These are phyloP conservation scores for Crematogaster levior DNA, from an alignment of 2,888 invertebrate genomes.

Conservation along the genomic window DNA sequence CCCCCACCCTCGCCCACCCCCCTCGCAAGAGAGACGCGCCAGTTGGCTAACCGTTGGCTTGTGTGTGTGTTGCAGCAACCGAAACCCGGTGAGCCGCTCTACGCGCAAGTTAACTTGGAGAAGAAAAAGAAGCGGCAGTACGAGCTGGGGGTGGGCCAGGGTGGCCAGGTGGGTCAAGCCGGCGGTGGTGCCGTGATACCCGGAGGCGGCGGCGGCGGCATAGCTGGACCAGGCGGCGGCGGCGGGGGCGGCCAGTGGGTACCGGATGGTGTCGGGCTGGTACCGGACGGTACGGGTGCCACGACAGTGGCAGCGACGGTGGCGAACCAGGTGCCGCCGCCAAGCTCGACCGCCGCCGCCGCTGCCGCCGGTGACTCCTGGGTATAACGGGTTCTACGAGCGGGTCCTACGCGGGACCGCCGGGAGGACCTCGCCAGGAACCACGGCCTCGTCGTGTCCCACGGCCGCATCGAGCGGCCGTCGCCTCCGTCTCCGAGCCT, in stretches of 20 bases:
- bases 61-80: conserved; percentile 86
- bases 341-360: conserved; percentile 80
- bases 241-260: conserved; percentile 79
- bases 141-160: conserved; percentile 84
- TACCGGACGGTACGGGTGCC: conserved; percentile 71
- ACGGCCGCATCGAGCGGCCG: conserved; percentile 16
- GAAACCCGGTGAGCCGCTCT: conserved; percentile 88
- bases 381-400: conserved; percentile 83
- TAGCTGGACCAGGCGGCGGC: conserved; percentile 66
- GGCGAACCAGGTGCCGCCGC: conserved; percentile 79
- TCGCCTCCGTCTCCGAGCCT: conserved; percentile 27
- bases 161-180: conserved; percentile 78
- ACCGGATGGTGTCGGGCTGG: conserved; percentile 63
- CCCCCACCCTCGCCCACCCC: conserved; percentile 63
- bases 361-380: conserved; percentile 86
- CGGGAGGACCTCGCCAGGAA: conserved; percentile 24
- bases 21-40: conserved; percentile 28
- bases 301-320: conserved; percentile 59
- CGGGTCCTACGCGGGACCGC: conserved; percentile 34
- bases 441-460: conserved; percentile 1
- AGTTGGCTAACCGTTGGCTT: conserved; percentile 80
- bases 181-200: conserved; percentile 69
- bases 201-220: conserved; percentile 67
- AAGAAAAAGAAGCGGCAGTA: conserved; percentile 87
- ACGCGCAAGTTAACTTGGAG: conserved; percentile 89